A percentile compares a stretch with the other conserved stretches of the same genome.
Conservation (phyloP, 2,797 vertebrate species). For the Smutsia temminckii region DNA sequence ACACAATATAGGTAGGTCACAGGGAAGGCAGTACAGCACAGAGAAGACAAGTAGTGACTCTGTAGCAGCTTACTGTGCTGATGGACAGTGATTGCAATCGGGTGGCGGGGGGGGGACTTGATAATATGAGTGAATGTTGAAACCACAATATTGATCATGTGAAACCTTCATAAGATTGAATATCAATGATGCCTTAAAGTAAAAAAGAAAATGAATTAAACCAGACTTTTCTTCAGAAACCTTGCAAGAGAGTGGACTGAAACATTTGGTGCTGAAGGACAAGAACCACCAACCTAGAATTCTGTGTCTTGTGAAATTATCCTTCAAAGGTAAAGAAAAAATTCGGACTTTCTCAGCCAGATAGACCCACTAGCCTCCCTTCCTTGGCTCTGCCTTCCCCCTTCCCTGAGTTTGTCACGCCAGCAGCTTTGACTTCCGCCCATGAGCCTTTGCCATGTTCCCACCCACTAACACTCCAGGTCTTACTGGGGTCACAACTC, state of each 20-base stretch:
- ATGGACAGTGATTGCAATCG: too few relatives aligned
- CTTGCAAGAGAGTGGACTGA: background rate
- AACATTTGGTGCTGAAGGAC: background rate
- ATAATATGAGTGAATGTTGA: too few relatives aligned
- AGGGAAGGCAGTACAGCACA: too few relatives aligned
- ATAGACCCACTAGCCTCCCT: background rate
- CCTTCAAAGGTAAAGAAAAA: background rate
- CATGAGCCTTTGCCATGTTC: background rate
- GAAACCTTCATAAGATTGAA: too few relatives aligned
- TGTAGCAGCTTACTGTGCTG: too few relatives aligned
- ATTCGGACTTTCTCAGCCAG: background rate
- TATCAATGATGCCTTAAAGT: too few relatives aligned
- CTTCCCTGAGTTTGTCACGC: background rate
- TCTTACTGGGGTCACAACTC: background rate
- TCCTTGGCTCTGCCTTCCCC: background rate
- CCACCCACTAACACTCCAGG: background rate
- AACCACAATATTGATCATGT: too few relatives aligned
- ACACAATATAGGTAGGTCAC: too few relatives aligned
- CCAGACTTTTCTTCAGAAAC: background rate
- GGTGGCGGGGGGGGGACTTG: too few relatives aligned
- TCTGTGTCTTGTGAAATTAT: background rate
- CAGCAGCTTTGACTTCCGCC: background rate
- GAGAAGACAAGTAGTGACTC: too few relatives aligned
- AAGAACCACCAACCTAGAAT: background rate
- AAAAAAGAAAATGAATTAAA: background rate